Evolutionary conservation across 2,113 vertebrate genomes (phyloP).

Genomic region (Astur gentilis): DNA sequence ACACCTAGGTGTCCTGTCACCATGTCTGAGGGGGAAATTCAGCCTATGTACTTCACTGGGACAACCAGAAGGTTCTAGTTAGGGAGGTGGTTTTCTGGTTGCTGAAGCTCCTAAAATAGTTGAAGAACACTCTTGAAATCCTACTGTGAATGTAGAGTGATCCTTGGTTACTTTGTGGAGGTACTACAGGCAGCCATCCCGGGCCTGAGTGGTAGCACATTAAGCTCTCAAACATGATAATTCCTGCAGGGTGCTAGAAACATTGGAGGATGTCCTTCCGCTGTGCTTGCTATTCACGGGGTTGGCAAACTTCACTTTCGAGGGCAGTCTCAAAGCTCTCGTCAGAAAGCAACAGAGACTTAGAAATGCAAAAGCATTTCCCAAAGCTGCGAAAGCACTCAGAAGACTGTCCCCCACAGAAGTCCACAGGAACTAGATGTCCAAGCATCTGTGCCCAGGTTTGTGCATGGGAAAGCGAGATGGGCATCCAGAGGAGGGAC

Average conservation of each 20-base stretch:
- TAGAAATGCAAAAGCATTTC: background rate
- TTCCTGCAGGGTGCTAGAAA: background rate
- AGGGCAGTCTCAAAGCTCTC: background rate
- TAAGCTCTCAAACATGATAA: background rate
- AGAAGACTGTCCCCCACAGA: background rate
- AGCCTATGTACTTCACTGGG: background rate
- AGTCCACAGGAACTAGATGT: background rate
- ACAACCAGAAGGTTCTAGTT: background rate
- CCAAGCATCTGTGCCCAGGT: background rate
- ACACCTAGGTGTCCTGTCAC: background rate
- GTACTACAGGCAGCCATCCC: background rate
- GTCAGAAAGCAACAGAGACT: background rate
- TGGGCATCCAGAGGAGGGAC: accelerated
- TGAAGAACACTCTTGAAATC: background rate
- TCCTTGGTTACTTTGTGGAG: background rate
- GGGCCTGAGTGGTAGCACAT: background rate
- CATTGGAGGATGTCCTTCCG: background rate
- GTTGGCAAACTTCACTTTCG: background rate
- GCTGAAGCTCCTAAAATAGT: background rate
- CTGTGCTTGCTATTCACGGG: background rate
- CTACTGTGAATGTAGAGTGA: background rate
- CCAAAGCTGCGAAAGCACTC: background rate
- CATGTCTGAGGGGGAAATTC: background rate
- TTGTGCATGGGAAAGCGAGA: background rate
- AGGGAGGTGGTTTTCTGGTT: background rate